Percentiles rank a stretch among this genome's conserved stretches.
These are phyloP conservation scores for Lineus longissimus DNA, from an alignment of 1,140 invertebrate genomes.

Conservation along the genomic window DNA sequence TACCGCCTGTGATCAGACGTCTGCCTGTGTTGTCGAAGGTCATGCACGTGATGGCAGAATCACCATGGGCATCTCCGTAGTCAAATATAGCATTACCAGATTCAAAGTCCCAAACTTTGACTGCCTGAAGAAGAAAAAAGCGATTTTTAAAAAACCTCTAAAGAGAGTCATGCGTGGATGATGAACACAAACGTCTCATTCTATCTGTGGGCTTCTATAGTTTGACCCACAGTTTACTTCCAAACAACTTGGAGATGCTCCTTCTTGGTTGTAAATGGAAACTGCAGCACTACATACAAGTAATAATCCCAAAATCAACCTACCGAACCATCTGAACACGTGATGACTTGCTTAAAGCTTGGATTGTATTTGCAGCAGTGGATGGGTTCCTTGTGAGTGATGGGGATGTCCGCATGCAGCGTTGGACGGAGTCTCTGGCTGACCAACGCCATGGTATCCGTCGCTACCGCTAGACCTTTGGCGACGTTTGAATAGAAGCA, in stretches of 20 bases:
- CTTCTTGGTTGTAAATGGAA: too few relatives aligned
- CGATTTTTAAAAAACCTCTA: neutral
- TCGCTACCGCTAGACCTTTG: slow-evolving; percentile 48
- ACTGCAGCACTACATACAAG: too few relatives aligned
- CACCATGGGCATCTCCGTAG: slow-evolving; percentile 50
- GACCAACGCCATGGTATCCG: slow-evolving; percentile 49
- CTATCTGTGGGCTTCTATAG: neutral
- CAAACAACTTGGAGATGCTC: too few relatives aligned
- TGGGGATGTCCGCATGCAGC: slow-evolving; percentile 45
- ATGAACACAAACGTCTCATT: too few relatives aligned
- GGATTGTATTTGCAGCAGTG: slow-evolving; percentile 49
- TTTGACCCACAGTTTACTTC: neutral
- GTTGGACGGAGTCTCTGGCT: slow-evolving; percentile 42
- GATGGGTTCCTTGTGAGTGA: slow-evolving; percentile 53
- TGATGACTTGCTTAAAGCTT: slow-evolving; percentile 51
- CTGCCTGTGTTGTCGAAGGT: slow-evolving; percentile 50
- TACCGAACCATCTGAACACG: slow-evolving; percentile 51
- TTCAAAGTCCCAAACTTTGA: slow-evolving; percentile 54
- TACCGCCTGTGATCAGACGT: slow-evolving; percentile 52
- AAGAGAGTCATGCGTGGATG: neutral
- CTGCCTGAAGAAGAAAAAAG: slow-evolving; percentile 25
- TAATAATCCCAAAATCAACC: too few relatives aligned
- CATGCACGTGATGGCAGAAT: slow-evolving; percentile 51
- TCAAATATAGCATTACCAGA: slow-evolving; percentile 52
- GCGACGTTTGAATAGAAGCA: slow-evolving; percentile 45